A percentile compares a stretch with the other conserved stretches of the same genome.
phyloP scores from a whole-genome alignment of 2,113 vertebrate genomes.

The Dromaius novaehollandiae region DNA sequence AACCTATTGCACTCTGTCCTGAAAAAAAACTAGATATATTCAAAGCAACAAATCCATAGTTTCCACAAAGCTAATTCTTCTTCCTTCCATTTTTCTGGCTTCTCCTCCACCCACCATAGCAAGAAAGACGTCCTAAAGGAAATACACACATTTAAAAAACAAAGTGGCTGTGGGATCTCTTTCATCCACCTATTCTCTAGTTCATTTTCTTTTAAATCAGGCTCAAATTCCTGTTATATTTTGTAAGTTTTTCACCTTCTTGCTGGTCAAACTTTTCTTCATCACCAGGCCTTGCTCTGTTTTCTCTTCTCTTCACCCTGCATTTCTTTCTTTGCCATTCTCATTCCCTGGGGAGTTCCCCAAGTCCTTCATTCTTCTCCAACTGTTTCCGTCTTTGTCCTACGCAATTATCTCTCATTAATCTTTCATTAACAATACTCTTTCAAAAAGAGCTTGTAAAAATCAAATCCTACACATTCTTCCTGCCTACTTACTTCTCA shows the following conservation, averaged over 20 bases:
- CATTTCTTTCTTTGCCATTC: background rate
- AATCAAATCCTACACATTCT: background rate
- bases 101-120: background rate
- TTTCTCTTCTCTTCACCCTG: background rate
- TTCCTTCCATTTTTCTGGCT: background rate
- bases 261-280: background rate
- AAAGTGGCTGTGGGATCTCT: background rate
- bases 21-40: background rate
- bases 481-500: background rate
- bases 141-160: background rate
- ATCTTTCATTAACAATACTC: background rate
- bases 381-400: background rate
- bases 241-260: background rate
- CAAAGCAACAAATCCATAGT: background rate
- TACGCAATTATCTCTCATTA: background rate
- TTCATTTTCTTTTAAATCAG: background rate
- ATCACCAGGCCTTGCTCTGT: background rate
- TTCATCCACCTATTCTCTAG: background rate
- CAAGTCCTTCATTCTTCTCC: background rate
- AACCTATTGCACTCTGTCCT: background rate
- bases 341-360: background rate
- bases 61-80: background rate
- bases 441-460: background rate
- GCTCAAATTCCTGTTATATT: background rate
- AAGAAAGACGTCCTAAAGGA: background rate